Percentiles rank a stretch among this genome's conserved stretches.
phyloP scores from a whole-genome alignment of 2,797 vertebrate genomes.

The Lepus townsendii region DNA sequence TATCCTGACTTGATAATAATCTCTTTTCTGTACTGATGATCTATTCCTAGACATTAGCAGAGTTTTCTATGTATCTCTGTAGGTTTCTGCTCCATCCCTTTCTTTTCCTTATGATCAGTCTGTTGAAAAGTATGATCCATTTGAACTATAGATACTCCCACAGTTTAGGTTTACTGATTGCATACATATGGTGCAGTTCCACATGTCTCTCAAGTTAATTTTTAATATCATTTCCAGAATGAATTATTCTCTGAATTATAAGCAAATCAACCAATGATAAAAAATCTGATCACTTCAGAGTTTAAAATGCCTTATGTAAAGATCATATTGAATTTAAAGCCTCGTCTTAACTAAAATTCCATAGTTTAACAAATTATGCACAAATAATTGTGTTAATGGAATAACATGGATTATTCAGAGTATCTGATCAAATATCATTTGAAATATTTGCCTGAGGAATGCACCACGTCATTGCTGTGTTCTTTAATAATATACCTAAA shows the following conservation, averaged over 20 bases:
- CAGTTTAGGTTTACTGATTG: background rate
- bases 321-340: conserved; percentile 6
- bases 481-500: background rate
- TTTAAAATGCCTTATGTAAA: conserved; percentile 15
- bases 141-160: background rate
- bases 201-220: background rate
- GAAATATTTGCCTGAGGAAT: conserved; percentile 46
- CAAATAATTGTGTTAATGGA: background rate
- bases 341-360: background rate
- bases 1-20: background rate
- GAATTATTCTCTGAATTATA: conserved; percentile 13
- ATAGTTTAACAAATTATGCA: background rate
- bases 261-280: conserved; percentile 49
- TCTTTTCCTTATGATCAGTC: background rate
- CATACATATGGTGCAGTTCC: background rate
- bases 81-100: background rate
- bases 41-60: background rate
- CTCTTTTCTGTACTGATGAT: background rate
- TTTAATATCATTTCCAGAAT: background rate
- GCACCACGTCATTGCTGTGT: background rate
- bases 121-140: background rate
- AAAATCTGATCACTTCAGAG: conserved; percentile 16
- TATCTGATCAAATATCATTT: conserved; percentile 19
- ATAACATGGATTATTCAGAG: background rate
- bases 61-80: background rate